Evolutionary conservation across 2,888 invertebrate genomes (phyloP).

Genomic region (Odontocerum albicorne): DNA sequence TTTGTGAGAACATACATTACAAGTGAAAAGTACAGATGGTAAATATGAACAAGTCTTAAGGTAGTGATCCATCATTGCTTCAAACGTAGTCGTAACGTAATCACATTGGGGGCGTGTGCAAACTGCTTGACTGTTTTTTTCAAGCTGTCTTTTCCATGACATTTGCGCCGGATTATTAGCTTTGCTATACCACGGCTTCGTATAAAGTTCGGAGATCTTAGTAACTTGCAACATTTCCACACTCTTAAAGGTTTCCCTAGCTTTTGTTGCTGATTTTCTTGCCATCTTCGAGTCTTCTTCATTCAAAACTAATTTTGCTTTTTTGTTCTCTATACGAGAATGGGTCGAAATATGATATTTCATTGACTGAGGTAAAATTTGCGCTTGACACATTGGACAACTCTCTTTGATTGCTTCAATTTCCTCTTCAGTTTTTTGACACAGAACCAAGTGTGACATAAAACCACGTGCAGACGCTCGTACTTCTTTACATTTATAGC

Average conservation of each 20-base stretch:
- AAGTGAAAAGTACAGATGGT: constrained; percentile 7
- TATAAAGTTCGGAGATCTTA: no score
- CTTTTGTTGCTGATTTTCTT: background rate
- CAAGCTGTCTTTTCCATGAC: background rate
- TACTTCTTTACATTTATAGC: constrained; percentile 56
- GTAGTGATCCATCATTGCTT: constrained; percentile 9
- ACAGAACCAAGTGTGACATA: constrained; percentile 61
- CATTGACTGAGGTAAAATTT: constrained; percentile 59
- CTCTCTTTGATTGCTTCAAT: constrained; percentile 49
- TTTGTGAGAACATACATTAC: constrained; percentile 14
- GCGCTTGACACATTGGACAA: constrained; percentile 59
- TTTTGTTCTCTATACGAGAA: constrained; percentile 42
- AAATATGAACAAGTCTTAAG: constrained; percentile 6
- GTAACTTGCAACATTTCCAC: no score
- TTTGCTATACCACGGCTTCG: background rate
- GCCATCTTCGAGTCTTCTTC: constrained; percentile 27
- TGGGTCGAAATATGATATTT: constrained; percentile 59
- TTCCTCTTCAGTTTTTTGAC: constrained; percentile 61
- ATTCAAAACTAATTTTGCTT: constrained; percentile 27
- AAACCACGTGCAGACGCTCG: constrained; percentile 61
- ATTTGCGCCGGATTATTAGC: background rate
- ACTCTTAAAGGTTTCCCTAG: no score
- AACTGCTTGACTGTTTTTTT: background rate
- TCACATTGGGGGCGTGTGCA: background rate
- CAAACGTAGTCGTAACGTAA: background rate